Evolutionary conservation across 2,113 vertebrate genomes (phyloP).

Genomic region (Vidua chalybeata): DNA sequence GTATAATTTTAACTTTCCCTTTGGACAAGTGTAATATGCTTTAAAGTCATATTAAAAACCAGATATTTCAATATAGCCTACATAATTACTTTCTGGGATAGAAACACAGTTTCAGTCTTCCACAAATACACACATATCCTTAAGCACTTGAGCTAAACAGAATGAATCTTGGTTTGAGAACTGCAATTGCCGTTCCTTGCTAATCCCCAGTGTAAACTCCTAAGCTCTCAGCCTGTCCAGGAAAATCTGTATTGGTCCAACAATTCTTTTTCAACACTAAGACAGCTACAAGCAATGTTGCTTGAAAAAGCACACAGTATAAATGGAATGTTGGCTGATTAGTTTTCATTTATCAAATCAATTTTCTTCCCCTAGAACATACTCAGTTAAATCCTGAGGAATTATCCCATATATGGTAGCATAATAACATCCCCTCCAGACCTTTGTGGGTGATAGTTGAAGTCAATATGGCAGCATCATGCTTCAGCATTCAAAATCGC

Average conservation of each 20-base stretch:
- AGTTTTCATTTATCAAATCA: conserved; percentile 7
- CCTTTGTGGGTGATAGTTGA: background rate
- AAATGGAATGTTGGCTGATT: background rate
- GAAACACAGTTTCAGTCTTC: background rate
- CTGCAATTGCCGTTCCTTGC: background rate
- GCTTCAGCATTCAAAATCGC: conserved; percentile 46
- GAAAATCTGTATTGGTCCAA: background rate
- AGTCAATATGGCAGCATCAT: background rate
- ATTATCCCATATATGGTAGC: background rate
- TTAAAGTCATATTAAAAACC: background rate
- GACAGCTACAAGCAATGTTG: background rate
- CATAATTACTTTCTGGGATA: background rate
- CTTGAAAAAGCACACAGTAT: background rate
- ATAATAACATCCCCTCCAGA: background rate
- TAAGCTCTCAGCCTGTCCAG: background rate
- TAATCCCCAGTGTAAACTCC: background rate
- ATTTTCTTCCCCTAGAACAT: background rate
- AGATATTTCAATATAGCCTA: background rate
- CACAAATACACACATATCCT: background rate
- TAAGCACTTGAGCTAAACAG: background rate
- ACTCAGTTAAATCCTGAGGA: conserved; percentile 15
- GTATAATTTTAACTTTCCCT: background rate
- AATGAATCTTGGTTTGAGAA: background rate
- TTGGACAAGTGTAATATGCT: background rate
- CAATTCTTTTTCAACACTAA: background rate